Percentiles rank a stretch among this genome's conserved stretches.
Evolutionary conservation across 2,888 invertebrate genomes (phyloP).

Genomic region (Monochamus alternatus): DNA sequence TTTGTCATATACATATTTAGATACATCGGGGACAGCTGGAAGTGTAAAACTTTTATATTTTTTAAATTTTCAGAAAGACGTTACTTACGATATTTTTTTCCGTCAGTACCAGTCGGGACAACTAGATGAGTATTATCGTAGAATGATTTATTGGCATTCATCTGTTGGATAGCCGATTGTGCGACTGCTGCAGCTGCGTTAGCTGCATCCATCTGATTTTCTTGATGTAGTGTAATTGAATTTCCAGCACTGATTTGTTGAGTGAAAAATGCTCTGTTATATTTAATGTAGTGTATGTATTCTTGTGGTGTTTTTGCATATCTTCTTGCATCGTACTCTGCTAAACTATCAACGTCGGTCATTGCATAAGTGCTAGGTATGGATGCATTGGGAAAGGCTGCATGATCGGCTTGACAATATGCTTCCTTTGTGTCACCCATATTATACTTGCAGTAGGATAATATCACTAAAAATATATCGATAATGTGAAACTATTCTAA

Average conservation of each 20-base stretch:
- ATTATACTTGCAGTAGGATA: constrained; percentile 75
- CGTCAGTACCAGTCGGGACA: constrained; percentile 77
- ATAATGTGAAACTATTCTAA: neutral
- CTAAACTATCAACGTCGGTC: constrained; percentile 81
- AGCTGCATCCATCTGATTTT: constrained; percentile 80
- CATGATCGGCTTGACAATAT: constrained; percentile 69
- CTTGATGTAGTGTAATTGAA: constrained; percentile 71
- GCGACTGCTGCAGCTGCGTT: constrained; percentile 93
- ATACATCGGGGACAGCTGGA: constrained; percentile 86
- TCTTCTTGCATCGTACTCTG: constrained; percentile 83
- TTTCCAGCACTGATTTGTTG: constrained; percentile 76
- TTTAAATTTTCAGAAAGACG: neutral
- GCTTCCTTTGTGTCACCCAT: constrained; percentile 70
- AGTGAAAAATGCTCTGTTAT: constrained; percentile 83
- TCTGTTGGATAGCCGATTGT: constrained; percentile 85
- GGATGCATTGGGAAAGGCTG: constrained; percentile 68
- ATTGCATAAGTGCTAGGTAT: constrained; percentile 73
- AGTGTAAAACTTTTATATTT: constrained; percentile 41
- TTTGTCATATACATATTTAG: constrained; percentile 94
- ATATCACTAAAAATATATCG: constrained; percentile 67
- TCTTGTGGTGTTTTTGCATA: constrained; percentile 83
- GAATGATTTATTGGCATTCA: constrained; percentile 71
- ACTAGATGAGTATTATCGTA: constrained; percentile 71
- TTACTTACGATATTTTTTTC: constrained; percentile 77
- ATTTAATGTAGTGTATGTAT: constrained; percentile 80